phyloP scores from a whole-genome alignment of 2,797 vertebrate genomes.

The Monodelphis domestica region DNA sequence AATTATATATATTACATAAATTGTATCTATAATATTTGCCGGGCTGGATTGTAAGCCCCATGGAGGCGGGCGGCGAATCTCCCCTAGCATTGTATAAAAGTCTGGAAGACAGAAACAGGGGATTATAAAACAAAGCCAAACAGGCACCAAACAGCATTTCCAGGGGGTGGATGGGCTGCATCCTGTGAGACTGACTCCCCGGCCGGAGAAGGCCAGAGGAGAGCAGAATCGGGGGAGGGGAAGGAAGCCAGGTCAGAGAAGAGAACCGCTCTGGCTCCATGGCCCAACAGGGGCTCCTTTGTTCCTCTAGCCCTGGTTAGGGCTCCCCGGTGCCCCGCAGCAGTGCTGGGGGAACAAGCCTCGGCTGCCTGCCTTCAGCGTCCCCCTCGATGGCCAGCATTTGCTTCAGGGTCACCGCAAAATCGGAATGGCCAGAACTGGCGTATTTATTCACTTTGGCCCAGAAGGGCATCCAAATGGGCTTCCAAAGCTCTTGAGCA shows the following conservation, averaged over 20 bases:
- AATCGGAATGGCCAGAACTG: neutral
- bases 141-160: neutral
- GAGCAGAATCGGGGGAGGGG: neutral
- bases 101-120: neutral
- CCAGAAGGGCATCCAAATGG: neutral
- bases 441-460: neutral
- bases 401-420: neutral
- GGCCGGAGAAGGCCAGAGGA: neutral
- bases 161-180: neutral
- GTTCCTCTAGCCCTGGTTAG: neutral
- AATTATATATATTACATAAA: no score
- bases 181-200: neutral
- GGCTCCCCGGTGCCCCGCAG: constrained; percentile 2
- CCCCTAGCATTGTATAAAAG: no score
- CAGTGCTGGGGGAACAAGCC: neutral
- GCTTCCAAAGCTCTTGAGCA: neutral
- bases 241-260: no score
- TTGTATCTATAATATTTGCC: no score
- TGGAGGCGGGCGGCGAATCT: neutral
- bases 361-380: neutral
- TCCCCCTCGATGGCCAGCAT: neutral
- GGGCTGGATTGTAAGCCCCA: neutral
- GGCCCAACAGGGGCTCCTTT: neutral
- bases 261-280: neutral
- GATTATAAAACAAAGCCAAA: neutral